These are phyloP conservation scores for Cerceris rybyensis DNA, from an alignment of 2,888 invertebrate species.

Conservation along the genomic window DNA sequence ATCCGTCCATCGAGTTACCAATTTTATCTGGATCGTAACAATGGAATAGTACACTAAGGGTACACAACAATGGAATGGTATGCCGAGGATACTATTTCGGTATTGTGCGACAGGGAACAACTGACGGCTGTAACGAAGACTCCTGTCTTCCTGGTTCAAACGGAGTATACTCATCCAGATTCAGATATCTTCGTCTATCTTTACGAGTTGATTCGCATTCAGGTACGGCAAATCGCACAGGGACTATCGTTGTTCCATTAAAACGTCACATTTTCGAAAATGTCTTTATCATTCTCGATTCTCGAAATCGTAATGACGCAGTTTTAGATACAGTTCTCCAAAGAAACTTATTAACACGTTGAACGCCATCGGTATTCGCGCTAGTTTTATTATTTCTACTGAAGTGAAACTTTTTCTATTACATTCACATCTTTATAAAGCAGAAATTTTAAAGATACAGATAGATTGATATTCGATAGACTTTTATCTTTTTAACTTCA, in stretches of 20 bases:
- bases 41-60: constrained; percentile 26
- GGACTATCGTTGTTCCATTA: not conserved
- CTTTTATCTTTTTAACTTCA: no score
- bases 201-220: constrained; percentile 14
- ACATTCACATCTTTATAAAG: no score
- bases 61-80: constrained; percentile 22
- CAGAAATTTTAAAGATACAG: no score
- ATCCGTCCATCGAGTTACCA: not conserved
- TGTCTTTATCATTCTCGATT: no score
- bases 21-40: constrained; percentile 27
- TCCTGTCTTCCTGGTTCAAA: constrained; percentile 32
- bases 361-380: no score
- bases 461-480: no score
- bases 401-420: no score
- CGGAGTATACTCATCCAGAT: constrained; percentile 18
- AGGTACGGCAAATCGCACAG: not conserved
- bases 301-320: no score
- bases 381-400: no score
- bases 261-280: not conserved
- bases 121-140: constrained; percentile 24
- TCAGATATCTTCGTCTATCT: constrained; percentile 9
- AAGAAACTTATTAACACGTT: no score
- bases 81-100: constrained; percentile 31
- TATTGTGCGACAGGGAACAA: constrained; percentile 22
- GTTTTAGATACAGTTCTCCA: no score